Conservation (phyloP, 2,113 vertebrate genomes). For the Pomatorhinus ruficollis region DNA sequence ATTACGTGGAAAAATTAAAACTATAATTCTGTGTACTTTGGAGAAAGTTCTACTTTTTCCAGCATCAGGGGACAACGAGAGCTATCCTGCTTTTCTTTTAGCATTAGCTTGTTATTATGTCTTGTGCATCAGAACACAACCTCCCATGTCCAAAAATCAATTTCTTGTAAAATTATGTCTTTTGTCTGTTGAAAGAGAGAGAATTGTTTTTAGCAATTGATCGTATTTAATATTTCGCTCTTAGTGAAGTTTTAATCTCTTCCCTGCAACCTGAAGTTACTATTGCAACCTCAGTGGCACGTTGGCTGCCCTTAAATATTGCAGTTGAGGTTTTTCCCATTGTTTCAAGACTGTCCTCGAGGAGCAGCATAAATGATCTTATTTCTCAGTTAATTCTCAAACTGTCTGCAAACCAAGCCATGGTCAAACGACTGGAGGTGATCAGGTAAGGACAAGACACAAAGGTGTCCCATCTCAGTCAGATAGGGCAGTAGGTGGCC, state of each 20-base stretch:
- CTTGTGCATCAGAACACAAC: background rate
- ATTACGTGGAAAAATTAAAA: background rate
- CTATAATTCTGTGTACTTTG: background rate
- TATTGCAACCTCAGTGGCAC: background rate
- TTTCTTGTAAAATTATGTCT: background rate
- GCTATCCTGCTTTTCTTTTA: background rate
- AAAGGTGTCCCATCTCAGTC: background rate
- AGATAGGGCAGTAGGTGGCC: background rate
- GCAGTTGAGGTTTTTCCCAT: background rate
- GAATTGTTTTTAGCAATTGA: background rate
- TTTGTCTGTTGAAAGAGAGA: background rate
- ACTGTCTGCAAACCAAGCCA: background rate
- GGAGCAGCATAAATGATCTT: background rate
- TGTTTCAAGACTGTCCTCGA: background rate
- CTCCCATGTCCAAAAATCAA: background rate
- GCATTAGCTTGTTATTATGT: background rate
- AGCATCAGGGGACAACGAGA: background rate
- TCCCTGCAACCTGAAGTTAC: background rate
- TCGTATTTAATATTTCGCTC: background rate
- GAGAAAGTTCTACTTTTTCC: background rate
- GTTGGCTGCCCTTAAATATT: background rate
- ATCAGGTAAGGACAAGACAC: background rate
- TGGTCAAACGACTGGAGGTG: background rate
- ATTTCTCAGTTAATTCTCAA: background rate
- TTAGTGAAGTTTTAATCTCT: background rate